A percentile compares a stretch with the other conserved stretches of the same genome.
Conservation (phyloP, 2,888 invertebrate species). For the Stenodera caucasica region DNA sequence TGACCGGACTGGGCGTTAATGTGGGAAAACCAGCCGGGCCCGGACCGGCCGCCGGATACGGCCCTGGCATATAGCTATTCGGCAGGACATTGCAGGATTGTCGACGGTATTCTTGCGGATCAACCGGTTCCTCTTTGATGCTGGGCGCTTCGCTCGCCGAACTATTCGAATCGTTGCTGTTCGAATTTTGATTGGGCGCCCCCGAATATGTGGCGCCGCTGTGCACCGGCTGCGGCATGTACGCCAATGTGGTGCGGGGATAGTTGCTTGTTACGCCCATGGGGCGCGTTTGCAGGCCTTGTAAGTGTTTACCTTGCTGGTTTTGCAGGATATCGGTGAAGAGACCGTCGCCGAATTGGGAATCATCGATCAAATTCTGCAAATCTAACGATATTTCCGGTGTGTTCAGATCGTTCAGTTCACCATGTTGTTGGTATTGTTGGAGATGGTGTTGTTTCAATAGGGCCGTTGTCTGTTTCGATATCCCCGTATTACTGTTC, state of each 20-base stretch:
- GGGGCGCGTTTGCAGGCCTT: conserved; percentile 55
- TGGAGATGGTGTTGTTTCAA: conserved; percentile 70
- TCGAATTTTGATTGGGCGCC: conserved; percentile 46
- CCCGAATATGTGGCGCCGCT: conserved; percentile 67
- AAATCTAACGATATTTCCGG: conserved; percentile 92
- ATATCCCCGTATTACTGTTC: conserved; percentile 56
- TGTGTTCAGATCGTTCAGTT: conserved; percentile 85
- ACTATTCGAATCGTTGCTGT: conserved; percentile 55
- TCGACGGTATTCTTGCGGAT: conserved; percentile 73
- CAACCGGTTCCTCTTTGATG: conserved; percentile 85
- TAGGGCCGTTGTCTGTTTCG: conserved; percentile 61
- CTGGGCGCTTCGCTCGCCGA: conserved; percentile 68
- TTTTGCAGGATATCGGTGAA: conserved; percentile 80
- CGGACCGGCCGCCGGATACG: conserved; percentile 33
- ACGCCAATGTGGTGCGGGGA: conserved; percentile 76
- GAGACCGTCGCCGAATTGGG: conserved; percentile 83
- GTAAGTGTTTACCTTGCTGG: conserved; percentile 55
- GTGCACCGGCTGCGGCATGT: conserved; percentile 92
- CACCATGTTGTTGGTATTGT: conserved; percentile 75
- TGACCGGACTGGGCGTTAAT: conserved; percentile 60
- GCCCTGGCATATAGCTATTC: conserved; percentile 54
- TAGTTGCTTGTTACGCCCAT: conserved; percentile 54
- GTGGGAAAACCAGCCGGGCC: conserved; percentile 59
- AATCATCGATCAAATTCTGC: conserved; percentile 89
- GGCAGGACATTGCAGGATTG: conserved; percentile 58